Conservation (phyloP, 2,797 vertebrate genomes). For the Dallia pectoralis region DNA sequence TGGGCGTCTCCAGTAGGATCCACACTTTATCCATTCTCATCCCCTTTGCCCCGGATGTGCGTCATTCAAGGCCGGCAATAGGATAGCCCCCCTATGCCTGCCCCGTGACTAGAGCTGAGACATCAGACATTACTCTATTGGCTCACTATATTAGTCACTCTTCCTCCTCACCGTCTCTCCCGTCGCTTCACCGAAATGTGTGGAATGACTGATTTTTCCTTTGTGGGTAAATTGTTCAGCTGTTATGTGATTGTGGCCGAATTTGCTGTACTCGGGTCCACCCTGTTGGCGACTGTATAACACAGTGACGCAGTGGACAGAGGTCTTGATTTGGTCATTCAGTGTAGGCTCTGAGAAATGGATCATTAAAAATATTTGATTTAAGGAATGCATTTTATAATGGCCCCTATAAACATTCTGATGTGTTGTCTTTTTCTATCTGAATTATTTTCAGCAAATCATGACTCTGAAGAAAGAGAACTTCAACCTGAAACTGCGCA, state of each 20-base stretch:
- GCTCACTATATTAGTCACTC: background rate
- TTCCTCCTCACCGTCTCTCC: conserved; percentile 10
- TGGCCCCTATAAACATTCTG: no score
- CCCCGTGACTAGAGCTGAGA: background rate
- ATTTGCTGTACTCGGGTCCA: conserved; percentile 13
- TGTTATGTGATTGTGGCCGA: conserved; percentile 18
- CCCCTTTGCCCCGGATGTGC: conserved; percentile 72
- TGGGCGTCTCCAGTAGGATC: conserved; percentile 47
- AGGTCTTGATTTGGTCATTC: background rate
- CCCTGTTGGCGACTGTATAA: conserved; percentile 4
- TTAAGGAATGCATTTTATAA: background rate
- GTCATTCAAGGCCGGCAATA: conserved; percentile 63
- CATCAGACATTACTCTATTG: conserved; percentile 9
- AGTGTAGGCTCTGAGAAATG: no score
- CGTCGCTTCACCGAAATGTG: conserved; percentile 5
- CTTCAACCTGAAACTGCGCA: conserved; percentile 96
- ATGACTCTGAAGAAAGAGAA: conserved; percentile 96
- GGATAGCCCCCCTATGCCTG: conserved; percentile 54
- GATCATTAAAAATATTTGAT: no score
- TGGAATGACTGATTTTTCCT: conserved; percentile 4
- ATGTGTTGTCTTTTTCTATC: background rate
- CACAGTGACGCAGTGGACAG: conserved; percentile 11
- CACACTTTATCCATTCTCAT: conserved; percentile 50
- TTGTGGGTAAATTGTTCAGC: conserved; percentile 4
- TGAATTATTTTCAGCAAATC: conserved; percentile 81